Conservation (phyloP, 1,140 invertebrate species). For the Acromyrmex echinatior region DNA sequence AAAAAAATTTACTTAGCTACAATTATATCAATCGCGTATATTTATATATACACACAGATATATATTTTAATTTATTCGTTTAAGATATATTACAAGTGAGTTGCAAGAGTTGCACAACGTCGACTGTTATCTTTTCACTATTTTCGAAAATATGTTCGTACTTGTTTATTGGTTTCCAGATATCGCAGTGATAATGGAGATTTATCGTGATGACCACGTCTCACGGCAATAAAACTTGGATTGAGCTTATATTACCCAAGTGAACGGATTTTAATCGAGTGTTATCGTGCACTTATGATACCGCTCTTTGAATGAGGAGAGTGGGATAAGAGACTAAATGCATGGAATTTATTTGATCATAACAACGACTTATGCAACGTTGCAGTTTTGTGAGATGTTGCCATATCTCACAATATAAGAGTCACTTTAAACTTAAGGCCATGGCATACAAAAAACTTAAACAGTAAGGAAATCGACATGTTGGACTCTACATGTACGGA, state of each 20-base stretch:
- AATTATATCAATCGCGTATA: slow-evolving; percentile 4
- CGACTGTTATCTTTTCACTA: neutral
- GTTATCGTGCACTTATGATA: neutral
- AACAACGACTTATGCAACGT: neutral
- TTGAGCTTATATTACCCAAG: neutral
- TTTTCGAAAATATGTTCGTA: slow-evolving; percentile 11
- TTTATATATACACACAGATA: neutral
- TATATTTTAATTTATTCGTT: slow-evolving; percentile 1
- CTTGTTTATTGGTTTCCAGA: neutral
- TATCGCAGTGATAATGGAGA: neutral
- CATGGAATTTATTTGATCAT: neutral
- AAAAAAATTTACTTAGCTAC: neutral
- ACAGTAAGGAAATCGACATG: too few species aligned
- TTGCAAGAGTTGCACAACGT: neutral
- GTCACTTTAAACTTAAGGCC: too few species aligned
- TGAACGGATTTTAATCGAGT: neutral
- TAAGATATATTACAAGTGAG: neutral
- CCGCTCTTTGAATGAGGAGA: neutral
- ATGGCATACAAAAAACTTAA: too few species aligned
- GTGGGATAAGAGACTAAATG: neutral
- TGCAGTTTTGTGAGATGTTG: neutral
- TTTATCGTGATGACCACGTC: neutral
- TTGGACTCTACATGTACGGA: too few species aligned
- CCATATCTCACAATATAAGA: neutral
- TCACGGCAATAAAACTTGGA: neutral